A percentile compares a stretch with the other conserved stretches of the same genome.
Conservation (phyloP, 2,113 vertebrate species). For the Psittacus erithacus region DNA sequence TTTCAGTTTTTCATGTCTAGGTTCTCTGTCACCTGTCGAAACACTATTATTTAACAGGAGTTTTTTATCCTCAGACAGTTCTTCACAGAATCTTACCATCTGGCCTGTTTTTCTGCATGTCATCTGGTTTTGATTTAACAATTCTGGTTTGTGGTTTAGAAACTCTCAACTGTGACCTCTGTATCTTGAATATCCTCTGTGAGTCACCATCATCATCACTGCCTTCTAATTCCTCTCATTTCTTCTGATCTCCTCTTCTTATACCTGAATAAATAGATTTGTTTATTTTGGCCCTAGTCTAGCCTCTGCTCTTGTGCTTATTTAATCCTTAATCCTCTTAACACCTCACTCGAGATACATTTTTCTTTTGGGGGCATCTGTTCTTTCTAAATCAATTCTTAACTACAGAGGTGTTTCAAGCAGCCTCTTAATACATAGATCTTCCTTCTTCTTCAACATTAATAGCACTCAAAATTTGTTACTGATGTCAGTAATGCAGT, state of each 20-base stretch:
- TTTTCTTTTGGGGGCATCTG: neutral
- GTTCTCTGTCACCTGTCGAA: slow-evolving; percentile 2
- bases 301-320: slow-evolving; percentile 28
- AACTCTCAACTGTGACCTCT: slow-evolving; percentile 38
- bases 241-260: slow-evolving; percentile 39
- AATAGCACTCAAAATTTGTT: neutral
- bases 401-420: neutral
- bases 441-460: neutral
- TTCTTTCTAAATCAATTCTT: slow-evolving; percentile 7
- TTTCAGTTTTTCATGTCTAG: neutral
- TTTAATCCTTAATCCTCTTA: slow-evolving; percentile 44
- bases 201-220: slow-evolving; percentile 32
- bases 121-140: slow-evolving; percentile 47
- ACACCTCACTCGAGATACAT: neutral
- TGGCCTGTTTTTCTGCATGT: slow-evolving; percentile 20
- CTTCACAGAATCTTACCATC: slow-evolving; percentile 46
- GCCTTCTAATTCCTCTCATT: slow-evolving; percentile 26
- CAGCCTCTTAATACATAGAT: neutral
- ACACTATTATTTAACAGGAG: neutral
- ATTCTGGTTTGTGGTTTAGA: slow-evolving; percentile 48
- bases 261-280: slow-evolving; percentile 16
- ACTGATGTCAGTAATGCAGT: neutral
- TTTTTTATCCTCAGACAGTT: slow-evolving; percentile 24
- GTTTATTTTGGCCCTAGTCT: slow-evolving; percentile 37
- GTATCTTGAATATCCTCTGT: slow-evolving; percentile 19